phyloP scores from a whole-genome alignment of 2,797 vertebrate genomes.

The Sebastes kiyomatsui region DNA sequence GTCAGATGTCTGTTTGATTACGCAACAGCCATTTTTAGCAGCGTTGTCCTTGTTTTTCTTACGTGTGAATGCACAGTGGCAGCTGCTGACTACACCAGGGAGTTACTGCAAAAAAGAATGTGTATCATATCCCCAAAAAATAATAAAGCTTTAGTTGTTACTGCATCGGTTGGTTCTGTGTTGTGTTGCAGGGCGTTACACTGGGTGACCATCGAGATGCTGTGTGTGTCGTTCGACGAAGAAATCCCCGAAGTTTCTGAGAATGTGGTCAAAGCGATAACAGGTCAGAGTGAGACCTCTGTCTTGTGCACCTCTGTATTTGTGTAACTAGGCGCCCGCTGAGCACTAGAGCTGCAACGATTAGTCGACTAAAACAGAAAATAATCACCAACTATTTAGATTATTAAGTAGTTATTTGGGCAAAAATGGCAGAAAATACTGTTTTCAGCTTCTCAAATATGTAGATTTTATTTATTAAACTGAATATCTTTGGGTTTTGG shows the following conservation, averaged over 20 bases:
- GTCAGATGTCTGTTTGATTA: constrained; percentile 2
- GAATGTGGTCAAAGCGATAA: constrained; percentile 96
- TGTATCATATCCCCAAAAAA: not conserved
- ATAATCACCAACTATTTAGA: no score
- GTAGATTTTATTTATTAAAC: no score
- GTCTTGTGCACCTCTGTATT: no score
- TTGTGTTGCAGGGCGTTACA: constrained; percentile 87
- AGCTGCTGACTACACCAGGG: not conserved
- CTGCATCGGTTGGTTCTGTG: not conserved
- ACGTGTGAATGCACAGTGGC: constrained; percentile 7
- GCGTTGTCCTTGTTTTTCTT: not conserved
- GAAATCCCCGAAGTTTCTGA: constrained; percentile 95
- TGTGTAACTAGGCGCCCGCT: no score
- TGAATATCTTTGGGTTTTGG: no score
- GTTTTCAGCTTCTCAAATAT: no score
- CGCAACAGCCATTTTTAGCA: constrained; percentile 27
- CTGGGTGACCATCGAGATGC: constrained; percentile 97
- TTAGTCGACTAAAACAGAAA: no score
- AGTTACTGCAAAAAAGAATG: not conserved
- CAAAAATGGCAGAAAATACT: no score
- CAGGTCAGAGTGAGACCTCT: constrained; percentile 83
- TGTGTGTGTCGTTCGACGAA: constrained; percentile 95
- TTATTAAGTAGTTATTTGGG: fast-evolving
- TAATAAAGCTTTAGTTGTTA: not conserved
- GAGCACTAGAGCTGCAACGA: no score